Conservation (phyloP, 2,113 vertebrate genomes). For the Entomyzon cyanotis region DNA sequence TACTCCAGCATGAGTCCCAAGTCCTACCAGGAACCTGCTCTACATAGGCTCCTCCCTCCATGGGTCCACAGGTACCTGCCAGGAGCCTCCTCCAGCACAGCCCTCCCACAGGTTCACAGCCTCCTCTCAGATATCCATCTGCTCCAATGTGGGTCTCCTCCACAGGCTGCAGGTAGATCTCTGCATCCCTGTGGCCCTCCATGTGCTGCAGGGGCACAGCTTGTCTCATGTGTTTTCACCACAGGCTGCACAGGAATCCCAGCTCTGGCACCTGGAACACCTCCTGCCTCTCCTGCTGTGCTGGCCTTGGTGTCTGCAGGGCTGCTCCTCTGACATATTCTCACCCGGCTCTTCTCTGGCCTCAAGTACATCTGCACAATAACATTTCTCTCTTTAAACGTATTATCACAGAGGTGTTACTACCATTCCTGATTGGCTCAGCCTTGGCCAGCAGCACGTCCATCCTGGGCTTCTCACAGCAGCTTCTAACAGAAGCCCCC, state of each 20-base stretch:
- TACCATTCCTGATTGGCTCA: not conserved
- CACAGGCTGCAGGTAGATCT: fast-evolving
- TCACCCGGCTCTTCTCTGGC: not conserved
- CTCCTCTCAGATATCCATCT: not conserved
- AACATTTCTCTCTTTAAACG: not conserved
- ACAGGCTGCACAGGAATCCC: fast-evolving
- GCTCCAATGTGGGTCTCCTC: not conserved
- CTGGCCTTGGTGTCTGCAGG: not conserved
- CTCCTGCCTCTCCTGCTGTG: not conserved
- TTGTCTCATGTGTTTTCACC: not conserved
- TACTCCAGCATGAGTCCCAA: not conserved
- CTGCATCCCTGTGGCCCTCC: not conserved
- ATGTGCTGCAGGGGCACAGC: not conserved
- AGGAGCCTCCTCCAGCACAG: not conserved
- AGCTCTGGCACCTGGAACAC: not conserved
- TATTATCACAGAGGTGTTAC: not conserved
- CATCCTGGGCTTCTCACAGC: not conserved
- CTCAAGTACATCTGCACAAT: not conserved
- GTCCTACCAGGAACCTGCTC: not conserved
- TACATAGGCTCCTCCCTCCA: not conserved
- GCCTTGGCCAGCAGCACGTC: not conserved
- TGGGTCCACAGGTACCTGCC: not conserved
- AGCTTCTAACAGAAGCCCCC: not conserved
- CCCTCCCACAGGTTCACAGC: not conserved
- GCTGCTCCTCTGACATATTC: not conserved